phyloP scores from a whole-genome alignment of 2,797 vertebrate genomes.

The Apogon hyalosoma region DNA sequence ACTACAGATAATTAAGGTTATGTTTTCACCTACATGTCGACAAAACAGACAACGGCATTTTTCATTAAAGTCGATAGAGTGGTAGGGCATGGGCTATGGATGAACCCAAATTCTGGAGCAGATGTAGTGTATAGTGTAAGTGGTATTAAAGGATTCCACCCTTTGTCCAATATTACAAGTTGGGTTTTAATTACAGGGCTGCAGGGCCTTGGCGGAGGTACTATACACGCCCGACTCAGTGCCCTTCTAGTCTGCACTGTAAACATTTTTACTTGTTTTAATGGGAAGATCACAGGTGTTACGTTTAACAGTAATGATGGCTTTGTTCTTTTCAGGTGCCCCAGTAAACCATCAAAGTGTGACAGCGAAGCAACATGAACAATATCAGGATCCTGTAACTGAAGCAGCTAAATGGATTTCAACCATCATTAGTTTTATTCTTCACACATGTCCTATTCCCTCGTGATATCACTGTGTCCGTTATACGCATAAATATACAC shows the following conservation, averaged over 20 bases:
- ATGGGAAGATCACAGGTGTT: neutral
- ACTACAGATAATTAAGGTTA: too few species aligned
- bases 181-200: too few species aligned
- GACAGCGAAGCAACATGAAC: neutral
- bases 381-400: neutral
- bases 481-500: neutral
- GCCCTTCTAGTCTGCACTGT: neutral
- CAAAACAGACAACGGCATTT: too few species aligned
- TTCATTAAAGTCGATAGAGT: too few species aligned
- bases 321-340: neutral
- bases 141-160: too few species aligned
- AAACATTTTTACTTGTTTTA: neutral
- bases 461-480: neutral
- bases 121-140: too few species aligned
- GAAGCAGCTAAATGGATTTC: conserved; percentile 1
- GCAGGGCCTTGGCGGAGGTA: too few species aligned
- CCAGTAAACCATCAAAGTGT: neutral
- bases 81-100: too few species aligned
- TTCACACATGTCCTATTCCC: neutral
- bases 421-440: conserved; percentile 3
- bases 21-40: too few species aligned
- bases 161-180: too few species aligned
- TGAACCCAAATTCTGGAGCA: too few species aligned
- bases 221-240: too few species aligned
- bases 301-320: conserved; percentile 5